phyloP scores from a whole-genome alignment of 2,888 invertebrate genomes.

The Augiades crinisus region DNA sequence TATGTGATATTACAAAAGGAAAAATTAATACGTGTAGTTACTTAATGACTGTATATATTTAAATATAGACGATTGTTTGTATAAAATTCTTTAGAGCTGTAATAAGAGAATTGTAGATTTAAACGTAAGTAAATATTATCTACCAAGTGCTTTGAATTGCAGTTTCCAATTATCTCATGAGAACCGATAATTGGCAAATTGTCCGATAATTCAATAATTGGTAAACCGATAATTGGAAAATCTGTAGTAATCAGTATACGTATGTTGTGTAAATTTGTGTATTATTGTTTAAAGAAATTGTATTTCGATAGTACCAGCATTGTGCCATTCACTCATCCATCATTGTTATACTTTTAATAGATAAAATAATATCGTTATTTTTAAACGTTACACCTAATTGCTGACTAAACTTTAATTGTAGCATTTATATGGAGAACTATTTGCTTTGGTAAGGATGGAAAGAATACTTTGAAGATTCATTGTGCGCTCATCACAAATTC shows the following conservation, averaged over 20 bases:
- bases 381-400: background rate
- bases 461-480: no score
- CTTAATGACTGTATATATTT: constrained; percentile 69
- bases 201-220: no score
- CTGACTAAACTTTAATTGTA: background rate
- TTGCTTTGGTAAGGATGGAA: background rate
- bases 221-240: background rate
- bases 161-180: background rate
- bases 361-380: background rate
- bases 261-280: background rate
- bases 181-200: background rate
- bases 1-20: constrained; percentile 74
- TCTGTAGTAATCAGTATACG: background rate
- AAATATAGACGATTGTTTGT: constrained; percentile 34
- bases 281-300: background rate
- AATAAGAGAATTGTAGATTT: constrained; percentile 4
- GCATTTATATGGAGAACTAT: constrained; percentile 2
- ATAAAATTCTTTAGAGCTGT: constrained; percentile 15
- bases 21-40: constrained; percentile 53
- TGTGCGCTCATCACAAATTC: no score
- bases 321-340: constrained; percentile 24
- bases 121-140: constrained; percentile 25
- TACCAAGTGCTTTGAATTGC: constrained; percentile 24
- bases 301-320: background rate
- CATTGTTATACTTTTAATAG: constrained; percentile 7